Conservation (phyloP, 2,113 vertebrate species). For the Pardalotus punctatus region DNA sequence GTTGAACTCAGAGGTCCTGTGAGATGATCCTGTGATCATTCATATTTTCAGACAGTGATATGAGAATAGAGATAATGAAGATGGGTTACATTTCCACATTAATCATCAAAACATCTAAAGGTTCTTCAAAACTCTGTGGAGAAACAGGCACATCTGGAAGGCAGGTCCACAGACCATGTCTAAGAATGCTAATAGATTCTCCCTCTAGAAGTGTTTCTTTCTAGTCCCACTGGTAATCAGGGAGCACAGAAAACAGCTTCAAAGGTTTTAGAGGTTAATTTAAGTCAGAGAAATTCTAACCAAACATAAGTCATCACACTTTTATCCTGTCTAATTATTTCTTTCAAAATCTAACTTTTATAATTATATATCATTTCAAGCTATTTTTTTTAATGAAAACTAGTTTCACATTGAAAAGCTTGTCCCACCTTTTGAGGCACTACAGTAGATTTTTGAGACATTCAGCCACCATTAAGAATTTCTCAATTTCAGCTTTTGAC, state of each 20-base stretch:
- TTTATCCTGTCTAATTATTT: not conserved
- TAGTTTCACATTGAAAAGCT: not conserved
- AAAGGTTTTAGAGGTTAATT: not conserved
- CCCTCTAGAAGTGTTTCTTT: not conserved
- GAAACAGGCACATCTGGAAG: not conserved
- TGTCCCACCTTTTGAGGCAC: not conserved
- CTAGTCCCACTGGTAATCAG: not conserved
- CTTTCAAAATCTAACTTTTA: not conserved
- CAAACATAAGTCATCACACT: not conserved
- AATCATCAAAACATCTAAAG: not conserved
- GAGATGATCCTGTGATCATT: not conserved
- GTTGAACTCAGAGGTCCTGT: not conserved
- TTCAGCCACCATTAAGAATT: not conserved
- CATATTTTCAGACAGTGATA: not conserved
- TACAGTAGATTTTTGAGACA: not conserved
- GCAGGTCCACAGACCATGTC: not conserved
- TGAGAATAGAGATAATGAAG: not conserved
- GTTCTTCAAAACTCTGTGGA: not conserved
- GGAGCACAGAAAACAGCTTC: not conserved
- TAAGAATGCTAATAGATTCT: not conserved
- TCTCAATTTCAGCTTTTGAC: not conserved
- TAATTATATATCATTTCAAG: not conserved
- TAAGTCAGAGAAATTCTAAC: not conserved
- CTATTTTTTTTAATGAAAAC: not conserved
- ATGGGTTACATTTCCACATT: not conserved